These are phyloP conservation scores for Micromys minutus DNA, from an alignment of 2,113 vertebrate species.

Conservation along the genomic window DNA sequence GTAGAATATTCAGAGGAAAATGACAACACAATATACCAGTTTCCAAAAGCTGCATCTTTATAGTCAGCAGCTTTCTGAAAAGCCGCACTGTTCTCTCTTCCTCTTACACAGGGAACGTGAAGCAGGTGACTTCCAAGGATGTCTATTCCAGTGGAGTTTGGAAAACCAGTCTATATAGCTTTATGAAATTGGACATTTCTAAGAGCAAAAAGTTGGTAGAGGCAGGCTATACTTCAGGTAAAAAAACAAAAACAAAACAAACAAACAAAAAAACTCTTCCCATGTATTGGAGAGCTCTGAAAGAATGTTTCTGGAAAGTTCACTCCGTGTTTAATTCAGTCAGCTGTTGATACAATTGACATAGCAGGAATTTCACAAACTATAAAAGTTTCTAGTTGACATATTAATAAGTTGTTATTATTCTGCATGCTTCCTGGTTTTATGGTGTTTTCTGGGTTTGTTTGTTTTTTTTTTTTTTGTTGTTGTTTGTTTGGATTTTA, in stretches of 20 bases:
- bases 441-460: background rate
- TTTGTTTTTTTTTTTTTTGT: too few species aligned
- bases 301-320: background rate
- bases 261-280: background rate
- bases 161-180: conserved; percentile 35
- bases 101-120: conserved; percentile 36
- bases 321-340: conserved; percentile 13
- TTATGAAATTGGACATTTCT: conserved; percentile 21
- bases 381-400: background rate
- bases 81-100: background rate
- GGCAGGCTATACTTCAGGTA: background rate
- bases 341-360: background rate
- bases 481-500: background rate
- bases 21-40: background rate
- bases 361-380: conserved; percentile 33
- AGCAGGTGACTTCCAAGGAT: background rate
- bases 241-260: too few species aligned
- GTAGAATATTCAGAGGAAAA: background rate
- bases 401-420: conserved; percentile 21
- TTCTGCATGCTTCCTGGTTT: background rate
- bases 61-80: conserved; percentile 2
- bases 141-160: background rate
- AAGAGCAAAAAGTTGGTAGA: background rate
- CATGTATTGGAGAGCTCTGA: background rate
- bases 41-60: conserved; percentile 17